Evolutionary conservation across 2,797 vertebrate species (phyloP).

Genomic region (Acanthornis magna): DNA sequence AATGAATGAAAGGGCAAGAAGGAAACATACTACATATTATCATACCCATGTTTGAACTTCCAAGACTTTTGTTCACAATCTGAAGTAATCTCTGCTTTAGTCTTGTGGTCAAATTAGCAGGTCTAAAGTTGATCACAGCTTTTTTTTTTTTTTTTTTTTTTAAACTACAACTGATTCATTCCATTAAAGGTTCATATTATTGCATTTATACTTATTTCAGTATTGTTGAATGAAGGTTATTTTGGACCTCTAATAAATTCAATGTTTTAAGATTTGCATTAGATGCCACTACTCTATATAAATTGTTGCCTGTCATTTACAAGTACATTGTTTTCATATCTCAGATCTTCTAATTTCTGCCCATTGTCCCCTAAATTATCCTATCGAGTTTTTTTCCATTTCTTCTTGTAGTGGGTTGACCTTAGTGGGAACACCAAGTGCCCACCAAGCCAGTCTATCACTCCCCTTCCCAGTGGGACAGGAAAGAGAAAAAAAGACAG

Average conservation of each 20-base stretch:
- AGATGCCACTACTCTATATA: neutral
- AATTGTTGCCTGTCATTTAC: neutral
- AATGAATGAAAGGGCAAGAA: neutral
- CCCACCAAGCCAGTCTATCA: neutral
- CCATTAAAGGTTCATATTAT: neutral
- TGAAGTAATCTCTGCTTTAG: neutral
- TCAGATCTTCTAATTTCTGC: neutral
- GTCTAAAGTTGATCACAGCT: neutral
- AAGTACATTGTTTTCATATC: neutral
- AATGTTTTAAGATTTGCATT: neutral
- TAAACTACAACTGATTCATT: neutral
- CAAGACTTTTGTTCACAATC: neutral
- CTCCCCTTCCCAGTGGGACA: accelerated
- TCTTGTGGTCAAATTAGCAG: neutral
- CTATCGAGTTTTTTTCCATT: neutral
- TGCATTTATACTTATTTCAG: neutral
- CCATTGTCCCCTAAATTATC: neutral
- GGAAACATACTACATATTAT: neutral
- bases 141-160: neutral
- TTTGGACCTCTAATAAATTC: neutral
- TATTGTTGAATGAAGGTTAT: neutral
- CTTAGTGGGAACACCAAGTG: accelerated
- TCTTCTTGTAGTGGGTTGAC: neutral
- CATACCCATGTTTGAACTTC: neutral
- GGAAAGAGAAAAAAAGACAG: neutral